A percentile compares a stretch with the other conserved stretches of the same genome.
phyloP scores from a whole-genome alignment of 2,113 vertebrate species.

The Elachura formosa region DNA sequence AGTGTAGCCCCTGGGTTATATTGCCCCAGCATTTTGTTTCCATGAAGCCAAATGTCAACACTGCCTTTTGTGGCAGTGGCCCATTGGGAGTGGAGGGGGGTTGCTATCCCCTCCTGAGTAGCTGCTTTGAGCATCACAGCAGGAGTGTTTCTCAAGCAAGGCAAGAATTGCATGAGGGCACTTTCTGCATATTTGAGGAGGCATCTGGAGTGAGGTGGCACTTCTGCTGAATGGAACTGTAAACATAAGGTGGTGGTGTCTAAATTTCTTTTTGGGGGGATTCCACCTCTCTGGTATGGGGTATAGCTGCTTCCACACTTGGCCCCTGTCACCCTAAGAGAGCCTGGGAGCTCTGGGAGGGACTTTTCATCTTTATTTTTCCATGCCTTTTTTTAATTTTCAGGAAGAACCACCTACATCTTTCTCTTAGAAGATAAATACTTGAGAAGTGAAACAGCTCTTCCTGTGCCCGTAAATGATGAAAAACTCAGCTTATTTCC shows the following conservation, averaged over 20 bases:
- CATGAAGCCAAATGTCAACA: background rate
- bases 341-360: background rate
- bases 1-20: background rate
- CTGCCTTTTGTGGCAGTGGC: background rate
- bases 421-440: conserved; percentile 57
- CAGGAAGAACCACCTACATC: conserved; percentile 59
- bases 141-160: background rate
- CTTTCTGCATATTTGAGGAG: background rate
- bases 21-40: background rate
- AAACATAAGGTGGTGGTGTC: background rate
- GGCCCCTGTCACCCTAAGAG: background rate
- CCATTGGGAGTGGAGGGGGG: fast-evolving
- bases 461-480: conserved; percentile 60
- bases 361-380: conserved; percentile 44
- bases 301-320: background rate
- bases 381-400: conserved; percentile 1
- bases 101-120: background rate
- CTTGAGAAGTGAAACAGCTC: conserved; percentile 38
- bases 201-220: background rate
- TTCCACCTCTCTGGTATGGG: background rate
- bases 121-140: background rate
- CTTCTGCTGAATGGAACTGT: background rate
- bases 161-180: background rate
- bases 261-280: background rate
- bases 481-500: conserved; percentile 34